A percentile compares a stretch with the other conserved stretches of the same genome.
These are phyloP conservation scores for Romanogobio albipinnatus DNA, from an alignment of 2,113 vertebrate genomes.

Conservation along the genomic window DNA sequence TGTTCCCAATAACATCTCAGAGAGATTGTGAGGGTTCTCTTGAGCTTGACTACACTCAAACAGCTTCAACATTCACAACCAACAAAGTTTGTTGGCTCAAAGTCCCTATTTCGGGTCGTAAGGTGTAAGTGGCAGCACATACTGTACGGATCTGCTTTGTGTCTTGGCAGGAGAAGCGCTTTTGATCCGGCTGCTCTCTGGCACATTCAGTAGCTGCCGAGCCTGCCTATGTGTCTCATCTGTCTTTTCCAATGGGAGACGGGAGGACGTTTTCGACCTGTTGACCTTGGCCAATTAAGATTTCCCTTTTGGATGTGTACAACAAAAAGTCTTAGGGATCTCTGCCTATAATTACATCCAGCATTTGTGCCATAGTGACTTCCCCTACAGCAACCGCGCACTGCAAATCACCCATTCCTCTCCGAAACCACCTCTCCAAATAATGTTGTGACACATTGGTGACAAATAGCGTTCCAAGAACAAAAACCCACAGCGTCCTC, in stretches of 20 bases:
- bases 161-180: conserved; percentile 23
- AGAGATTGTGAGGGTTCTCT: conserved; percentile 40
- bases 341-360: neutral
- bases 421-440: conserved; percentile 8
- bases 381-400: neutral
- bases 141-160: conserved; percentile 13
- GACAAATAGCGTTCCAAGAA: conserved; percentile 14
- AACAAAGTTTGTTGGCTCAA: conserved; percentile 50
- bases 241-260: conserved; percentile 19
- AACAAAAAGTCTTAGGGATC: neutral
- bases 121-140: conserved; percentile 35
- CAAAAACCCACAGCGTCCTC: conserved; percentile 33
- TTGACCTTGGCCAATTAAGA: conserved; percentile 47
- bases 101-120: conserved; percentile 43
- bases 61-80: conserved; percentile 5
- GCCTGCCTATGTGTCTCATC: conserved; percentile 1
- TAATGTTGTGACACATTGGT: neutral
- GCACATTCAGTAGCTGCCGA: neutral
- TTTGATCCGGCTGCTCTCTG: conserved; percentile 37
- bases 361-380: neutral
- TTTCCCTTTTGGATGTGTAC: conserved; percentile 9
- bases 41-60: conserved; percentile 31
- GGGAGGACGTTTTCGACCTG: conserved; percentile 15
- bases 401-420: neutral
- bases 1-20: conserved; percentile 33